Conservation (phyloP, 2,797 vertebrate species). For the Poliocrania exsul region DNA sequence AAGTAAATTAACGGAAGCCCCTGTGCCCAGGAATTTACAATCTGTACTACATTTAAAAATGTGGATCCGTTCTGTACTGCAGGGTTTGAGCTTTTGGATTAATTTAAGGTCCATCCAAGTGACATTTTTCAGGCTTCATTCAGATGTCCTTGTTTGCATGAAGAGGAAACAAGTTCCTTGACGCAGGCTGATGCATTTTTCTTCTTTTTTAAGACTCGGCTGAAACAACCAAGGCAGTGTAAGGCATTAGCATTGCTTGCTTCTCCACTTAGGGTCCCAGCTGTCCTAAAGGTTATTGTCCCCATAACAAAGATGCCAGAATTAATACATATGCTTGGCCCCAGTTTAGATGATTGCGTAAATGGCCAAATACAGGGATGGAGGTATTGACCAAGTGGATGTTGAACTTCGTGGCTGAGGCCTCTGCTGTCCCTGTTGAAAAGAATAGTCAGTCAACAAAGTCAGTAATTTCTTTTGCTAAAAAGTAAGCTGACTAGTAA, state of each 20-base stretch:
- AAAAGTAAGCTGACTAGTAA: background rate
- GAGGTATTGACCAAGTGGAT: accelerated
- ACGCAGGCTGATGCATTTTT: background rate
- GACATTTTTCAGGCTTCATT: background rate
- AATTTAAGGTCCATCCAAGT: background rate
- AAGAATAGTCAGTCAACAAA: background rate
- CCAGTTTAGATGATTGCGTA: background rate
- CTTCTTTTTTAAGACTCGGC: background rate
- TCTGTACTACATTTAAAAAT: background rate
- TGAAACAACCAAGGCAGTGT: background rate
- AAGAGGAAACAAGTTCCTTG: background rate
- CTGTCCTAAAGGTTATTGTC: background rate
- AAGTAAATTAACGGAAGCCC: background rate
- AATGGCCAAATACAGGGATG: accelerated
- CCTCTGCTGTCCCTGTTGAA: accelerated
- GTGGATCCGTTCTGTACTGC: background rate
- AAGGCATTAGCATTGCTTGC: background rate
- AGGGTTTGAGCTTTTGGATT: background rate
- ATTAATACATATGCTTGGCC: background rate
- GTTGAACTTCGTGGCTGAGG: background rate
- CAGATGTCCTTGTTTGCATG: background rate
- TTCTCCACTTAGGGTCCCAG: background rate
- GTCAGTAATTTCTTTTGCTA: background rate
- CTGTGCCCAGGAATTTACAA: background rate
- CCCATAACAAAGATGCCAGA: background rate